Base-by-base conservation (phyloP, 2,888 invertebrate genomes). In the Drosophila pseudotalamancana region DNA sequence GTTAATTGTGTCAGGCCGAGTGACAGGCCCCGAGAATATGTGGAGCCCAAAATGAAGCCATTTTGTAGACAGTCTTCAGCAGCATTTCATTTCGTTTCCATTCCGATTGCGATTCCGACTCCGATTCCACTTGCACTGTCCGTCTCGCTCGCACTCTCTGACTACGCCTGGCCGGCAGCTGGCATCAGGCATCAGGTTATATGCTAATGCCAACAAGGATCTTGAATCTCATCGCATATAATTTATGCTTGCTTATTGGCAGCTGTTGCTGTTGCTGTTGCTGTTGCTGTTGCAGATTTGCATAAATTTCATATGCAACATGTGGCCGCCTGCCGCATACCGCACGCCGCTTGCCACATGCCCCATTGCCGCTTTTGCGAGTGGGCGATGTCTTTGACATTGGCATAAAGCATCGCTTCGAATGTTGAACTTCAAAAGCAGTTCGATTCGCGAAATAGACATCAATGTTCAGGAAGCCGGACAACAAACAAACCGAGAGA, bases 261-360 rank as follows among this genome's bases (percentile, higher is more conserved):
- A 85, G 85, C 79, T 77, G 73, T 50, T 46, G 63, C 55, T 31
- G 18, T 27, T 66, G 85, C 79, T 77, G 73, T 50, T 46, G 63
- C 55, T 31, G 18, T 27, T 66, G n/a, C n/a, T n/a, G n/a, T 49
- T 19, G 46, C 37, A 57, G 81, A 82, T 82, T 82, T 82, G 85
- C 81, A 82, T 82, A 79, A 70, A 85, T 85, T 82, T 85, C 77
- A 82, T 82, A 82, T 85, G 85, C 81, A 82, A 82, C 83, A 82
- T 81, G 81, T 64, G 54, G 37, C 34, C 34, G 34, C 34, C 1
- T 35, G 34, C 34, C 16, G 34, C 16, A 34, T 11, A 16, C 34
- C 34, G 34, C 49, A 14, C 11, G 43, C 42, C 16, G 43, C 43
- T 9, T 12, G 21, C 37, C 27, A 50, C 32, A 42, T 21, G 51